Evolutionary conservation across 2,113 vertebrate genomes (phyloP).

Genomic region (Heterotilapia buettikoferi): DNA sequence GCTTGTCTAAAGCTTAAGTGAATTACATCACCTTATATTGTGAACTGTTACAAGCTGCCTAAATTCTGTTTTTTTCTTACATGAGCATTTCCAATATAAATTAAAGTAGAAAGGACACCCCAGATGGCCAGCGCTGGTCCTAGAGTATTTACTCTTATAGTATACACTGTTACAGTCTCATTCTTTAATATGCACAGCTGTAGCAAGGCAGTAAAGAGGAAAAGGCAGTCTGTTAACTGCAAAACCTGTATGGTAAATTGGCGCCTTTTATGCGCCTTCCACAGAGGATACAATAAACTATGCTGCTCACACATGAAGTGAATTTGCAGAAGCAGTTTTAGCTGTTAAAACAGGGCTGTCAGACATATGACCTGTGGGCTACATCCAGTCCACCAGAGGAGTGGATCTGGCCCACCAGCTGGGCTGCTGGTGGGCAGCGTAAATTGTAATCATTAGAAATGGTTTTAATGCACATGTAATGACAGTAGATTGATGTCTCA

Average conservation of each 20-base stretch:
- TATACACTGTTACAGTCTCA: background rate
- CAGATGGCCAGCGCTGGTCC: background rate
- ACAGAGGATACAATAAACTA: background rate
- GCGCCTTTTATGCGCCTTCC: background rate
- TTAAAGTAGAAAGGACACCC: background rate
- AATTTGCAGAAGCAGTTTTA: background rate
- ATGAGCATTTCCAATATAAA: background rate
- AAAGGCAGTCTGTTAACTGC: slow-evolving; percentile 6
- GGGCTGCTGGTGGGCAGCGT: too few relatives aligned
- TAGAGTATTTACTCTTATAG: background rate
- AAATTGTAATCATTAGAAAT: background rate
- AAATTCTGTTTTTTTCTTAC: background rate
- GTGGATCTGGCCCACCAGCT: background rate
- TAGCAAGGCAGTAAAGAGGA: slow-evolving; percentile 26
- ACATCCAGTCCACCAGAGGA: background rate
- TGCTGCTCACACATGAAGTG: background rate
- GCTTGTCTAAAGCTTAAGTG: background rate
- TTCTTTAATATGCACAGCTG: slow-evolving; percentile 25
- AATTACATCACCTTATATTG: background rate
- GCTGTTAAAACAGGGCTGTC: background rate
- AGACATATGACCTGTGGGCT: background rate
- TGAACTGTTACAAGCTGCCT: background rate
- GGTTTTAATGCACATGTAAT: background rate
- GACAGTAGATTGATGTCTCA: background rate
- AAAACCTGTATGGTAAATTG: background rate